Evolutionary conservation across 2,888 invertebrate genomes (phyloP), one percentile per base, ranked within the genome.

Genomic region (Polyploca ridens): DNA sequence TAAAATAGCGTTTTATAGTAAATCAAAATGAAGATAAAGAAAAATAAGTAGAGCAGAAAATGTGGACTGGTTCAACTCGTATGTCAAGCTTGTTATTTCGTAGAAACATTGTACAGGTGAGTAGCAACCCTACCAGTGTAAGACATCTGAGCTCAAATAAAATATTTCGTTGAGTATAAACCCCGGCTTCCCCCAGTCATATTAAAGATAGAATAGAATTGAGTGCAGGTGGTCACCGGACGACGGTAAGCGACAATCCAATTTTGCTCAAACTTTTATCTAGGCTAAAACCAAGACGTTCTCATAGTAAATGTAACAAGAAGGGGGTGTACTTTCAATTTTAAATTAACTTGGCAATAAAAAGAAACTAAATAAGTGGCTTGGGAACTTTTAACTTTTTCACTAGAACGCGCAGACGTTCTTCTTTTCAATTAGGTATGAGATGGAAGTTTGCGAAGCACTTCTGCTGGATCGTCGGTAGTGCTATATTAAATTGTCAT

Each of bases 171-270:
- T 19, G 66, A 65, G 65, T 60, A 68, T 63, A 65, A 65, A 66
- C 66, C 66, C 60, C 65, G 6, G 65, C 63, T 66, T 41, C 38
- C 19, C 41, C 41, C 1, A 41, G 41, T 61, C 27, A 61, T 61
- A 61, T 61, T 61, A 41, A 19, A 61, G 41, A 62, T 66, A 62
- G 70, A 65, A 63, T 57, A 67, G 66, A 69, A 72, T 70, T 66
- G 68, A 73, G 76, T 72, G 65, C 73, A 74, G 71, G 75, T 73
- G 74, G 69, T 69, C 54, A 66, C 33, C 58, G 60, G 67, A 57
- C 58, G 54, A 10, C 54, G 65, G 65, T 64, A 73, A 72, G 71
- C 75, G 71, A 74, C 77, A 78, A 77, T 78, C 75, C 76, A 78
- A 78, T 78, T 79, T 75, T 65, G 67, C 69, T 71, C 67, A 73